phyloP scores from a whole-genome alignment of 1,140 invertebrate genomes.

The Cherax quadricarinatus region DNA sequence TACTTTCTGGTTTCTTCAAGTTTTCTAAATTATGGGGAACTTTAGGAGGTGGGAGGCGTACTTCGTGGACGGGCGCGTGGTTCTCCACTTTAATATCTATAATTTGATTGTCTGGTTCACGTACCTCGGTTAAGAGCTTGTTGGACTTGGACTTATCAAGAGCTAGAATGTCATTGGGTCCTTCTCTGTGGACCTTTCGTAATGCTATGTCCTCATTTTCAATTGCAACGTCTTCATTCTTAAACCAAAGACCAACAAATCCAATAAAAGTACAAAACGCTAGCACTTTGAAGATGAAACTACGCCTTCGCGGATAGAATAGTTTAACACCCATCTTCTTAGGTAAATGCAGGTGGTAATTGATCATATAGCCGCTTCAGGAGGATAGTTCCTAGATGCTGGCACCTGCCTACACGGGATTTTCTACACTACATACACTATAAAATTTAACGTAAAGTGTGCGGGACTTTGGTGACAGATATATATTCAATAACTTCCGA shows the following conservation, averaged over 20 bases:
- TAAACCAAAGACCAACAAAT: conserved; percentile 69
- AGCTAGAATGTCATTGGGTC: conserved; percentile 6
- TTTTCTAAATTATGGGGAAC: background rate
- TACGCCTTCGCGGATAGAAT: conserved; percentile 53
- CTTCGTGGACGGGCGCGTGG: background rate
- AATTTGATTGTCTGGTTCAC: conserved; percentile 17
- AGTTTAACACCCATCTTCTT: conserved; percentile 60
- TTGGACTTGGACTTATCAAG: conserved; percentile 23
- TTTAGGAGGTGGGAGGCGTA: background rate
- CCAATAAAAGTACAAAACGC: conserved; percentile 62
- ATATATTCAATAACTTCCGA: background rate
- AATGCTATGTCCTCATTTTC: conserved; percentile 25
- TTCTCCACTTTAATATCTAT: background rate
- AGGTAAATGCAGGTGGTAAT: conserved; percentile 43
- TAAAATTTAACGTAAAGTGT: background rate
- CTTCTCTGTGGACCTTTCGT: conserved; percentile 23
- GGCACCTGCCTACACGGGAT: background rate
- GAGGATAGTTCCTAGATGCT: background rate
- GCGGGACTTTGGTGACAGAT: background rate
- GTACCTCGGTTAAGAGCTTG: background rate
- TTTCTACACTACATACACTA: background rate
- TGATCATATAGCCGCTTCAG: conserved; percentile 14
- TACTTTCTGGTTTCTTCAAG: background rate
- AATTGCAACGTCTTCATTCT: conserved; percentile 47
- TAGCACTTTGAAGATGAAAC: conserved; percentile 62